Evolutionary conservation across 2,113 vertebrate species (phyloP).

Genomic region (Pseudorectes ferrugineus): DNA sequence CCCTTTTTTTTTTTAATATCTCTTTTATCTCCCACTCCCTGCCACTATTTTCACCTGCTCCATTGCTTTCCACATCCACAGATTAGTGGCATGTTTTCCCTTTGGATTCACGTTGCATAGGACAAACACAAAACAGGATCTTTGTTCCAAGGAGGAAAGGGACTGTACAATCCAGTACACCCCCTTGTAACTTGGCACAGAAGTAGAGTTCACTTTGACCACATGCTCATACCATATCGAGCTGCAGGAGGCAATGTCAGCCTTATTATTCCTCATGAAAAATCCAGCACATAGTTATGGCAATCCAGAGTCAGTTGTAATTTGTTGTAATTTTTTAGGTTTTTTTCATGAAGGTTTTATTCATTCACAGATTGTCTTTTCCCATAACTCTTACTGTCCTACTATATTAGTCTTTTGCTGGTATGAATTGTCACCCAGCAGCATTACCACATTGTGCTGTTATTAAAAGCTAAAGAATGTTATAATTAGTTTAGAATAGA

Average conservation of each 20-base stretch:
- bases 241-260: not conserved
- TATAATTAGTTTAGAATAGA: slow-evolving; percentile 22
- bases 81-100: not conserved
- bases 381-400: not conserved
- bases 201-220: not conserved
- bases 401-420: not conserved
- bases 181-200: not conserved
- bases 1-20: accelerated
- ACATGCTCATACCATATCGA: accelerated
- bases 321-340: accelerated
- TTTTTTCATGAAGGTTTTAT: not conserved
- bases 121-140: not conserved
- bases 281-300: not conserved
- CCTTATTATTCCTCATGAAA: not conserved
- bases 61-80: not conserved
- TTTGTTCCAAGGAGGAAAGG: not conserved
- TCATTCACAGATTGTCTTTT: not conserved
- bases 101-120: not conserved
- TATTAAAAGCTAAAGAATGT: slow-evolving; percentile 18
- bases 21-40: not conserved
- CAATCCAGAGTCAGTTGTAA: not conserved
- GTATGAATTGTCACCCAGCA: not conserved
- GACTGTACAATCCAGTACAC: not conserved
- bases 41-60: not conserved
- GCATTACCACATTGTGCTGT: not conserved